Base-by-base conservation (phyloP, 1,140 invertebrate genomes). In the Bombus confusus region DNA sequence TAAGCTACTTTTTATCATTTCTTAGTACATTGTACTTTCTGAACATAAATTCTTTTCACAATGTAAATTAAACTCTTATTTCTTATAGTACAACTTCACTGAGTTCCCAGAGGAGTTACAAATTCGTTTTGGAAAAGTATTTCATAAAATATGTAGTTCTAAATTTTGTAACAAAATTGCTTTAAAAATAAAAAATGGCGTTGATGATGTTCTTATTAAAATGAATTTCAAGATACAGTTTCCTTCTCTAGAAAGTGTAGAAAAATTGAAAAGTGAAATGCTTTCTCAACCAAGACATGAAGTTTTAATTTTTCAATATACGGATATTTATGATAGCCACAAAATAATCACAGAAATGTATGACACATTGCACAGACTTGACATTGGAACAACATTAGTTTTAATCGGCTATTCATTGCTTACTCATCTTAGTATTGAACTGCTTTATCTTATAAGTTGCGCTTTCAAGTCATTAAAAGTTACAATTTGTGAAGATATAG, bases 321-420 rank as follows among this genome's bases (percentile, higher is more conserved):
- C 77, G 15, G 79, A 90, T 15, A 9, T 78, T 31, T 83, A 84
- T 62, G 86, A 92, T 37, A 92, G 90, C 84, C 77, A 77, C 72
- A 78, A 83, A 68, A 88, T 86, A 25, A 91, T 95, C 47, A 73
- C 10, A 22, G 34, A 74, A 34, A 87, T 95, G 76, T 82, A 85
- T 39, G 64, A 93, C 28, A 74, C 64, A 73, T 22, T 95, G 13
- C 31, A 80, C 28, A 85, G 86, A 10, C 81, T 94, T 5, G 59
- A 59, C 66, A 75, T 47, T 85, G 87, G 88, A 78, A 75, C 93
- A 22, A 85, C 77, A 72, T 87, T 96, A 28, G 28, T 94, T 76
- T 83, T 96, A 43, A 80, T 93, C 80, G 95, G 94, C 41, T 95
- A 94, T 75, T 91, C 92, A 73, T 91, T 96, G 34, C 71, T 96